Evolutionary conservation across 2,113 vertebrate genomes (phyloP), one percentile per base, ranked within the genome.

Genomic region (Crotalus viridis): DNA sequence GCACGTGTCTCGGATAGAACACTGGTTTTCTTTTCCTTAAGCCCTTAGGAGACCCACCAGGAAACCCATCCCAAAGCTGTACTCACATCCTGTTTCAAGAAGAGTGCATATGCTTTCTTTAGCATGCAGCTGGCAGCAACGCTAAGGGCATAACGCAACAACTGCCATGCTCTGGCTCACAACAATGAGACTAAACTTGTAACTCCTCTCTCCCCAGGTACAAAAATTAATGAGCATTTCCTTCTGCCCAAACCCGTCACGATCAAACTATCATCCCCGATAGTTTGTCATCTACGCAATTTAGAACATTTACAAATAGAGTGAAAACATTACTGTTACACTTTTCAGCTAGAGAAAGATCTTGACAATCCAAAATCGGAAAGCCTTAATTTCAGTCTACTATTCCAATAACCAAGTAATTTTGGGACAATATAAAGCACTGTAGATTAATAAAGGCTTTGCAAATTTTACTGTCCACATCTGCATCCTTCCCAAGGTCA

Each of bases 1-100:
- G 95, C 96, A 97, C 95, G 92, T 97, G 97, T 97, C 97, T 95
- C 64, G 94, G 94, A 96, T 95, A 97, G 93, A 94, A 93, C 85
- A 93, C 92, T 92, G 91, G 90, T 90, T 92, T 94, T 92, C 90
- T 74, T 85, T 87, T 91, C 86, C 69, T 94, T 92, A 89, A 93
- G 94, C 94, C 93, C 91, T 94, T 94, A 95, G 91, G 95, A 88
- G 94, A 94, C 95, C 26, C 89, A 94, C 92, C 93, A 95, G 95
- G 92, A 95, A 94, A 94, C 95, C 93, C 93, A 94, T 88, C 93
- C 93, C 74, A 93, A 96, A 87, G 39, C 92, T n/a, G n/a, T 88
- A 46, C 52, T 88, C 90, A 93, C 95, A 93, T 96, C 94, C 88
- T 91, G 92, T 92, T 94, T 88, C 85, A 92, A 92, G 89, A 0